Evolutionary conservation across 2,797 vertebrate genomes (phyloP).

Genomic region (Vespertilio murinus): DNA sequence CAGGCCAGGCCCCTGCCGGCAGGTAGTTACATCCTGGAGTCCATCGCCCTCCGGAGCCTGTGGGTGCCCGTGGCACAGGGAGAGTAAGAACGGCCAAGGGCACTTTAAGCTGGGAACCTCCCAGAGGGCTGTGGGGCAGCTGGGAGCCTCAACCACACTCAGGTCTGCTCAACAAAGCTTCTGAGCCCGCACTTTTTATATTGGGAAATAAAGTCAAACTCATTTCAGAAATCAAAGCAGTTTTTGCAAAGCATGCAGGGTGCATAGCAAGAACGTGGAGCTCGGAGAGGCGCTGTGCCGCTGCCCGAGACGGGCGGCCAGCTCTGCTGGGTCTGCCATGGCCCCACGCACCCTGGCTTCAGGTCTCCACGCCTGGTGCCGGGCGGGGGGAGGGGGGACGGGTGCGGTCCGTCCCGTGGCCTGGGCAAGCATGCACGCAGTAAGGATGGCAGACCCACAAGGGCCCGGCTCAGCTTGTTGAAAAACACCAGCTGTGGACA

Average conservation of each 20-base stretch:
- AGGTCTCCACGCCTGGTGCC: accelerated
- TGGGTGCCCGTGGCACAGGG: not conserved
- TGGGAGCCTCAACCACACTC: not conserved
- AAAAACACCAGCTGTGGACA: not conserved
- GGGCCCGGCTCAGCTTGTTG: not conserved
- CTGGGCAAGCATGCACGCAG: not conserved
- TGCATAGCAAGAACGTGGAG: not conserved
- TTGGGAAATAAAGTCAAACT: not conserved
- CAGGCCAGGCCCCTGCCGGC: not conserved
- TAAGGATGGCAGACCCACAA: too few relatives aligned
- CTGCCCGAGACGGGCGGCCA: not conserved
- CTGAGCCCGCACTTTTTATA: not conserved
- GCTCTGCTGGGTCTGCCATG: accelerated
- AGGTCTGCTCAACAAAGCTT: not conserved
- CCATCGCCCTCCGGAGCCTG: not conserved
- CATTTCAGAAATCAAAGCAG: not conserved
- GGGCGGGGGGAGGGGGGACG: too few relatives aligned
- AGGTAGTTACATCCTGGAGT: not conserved
- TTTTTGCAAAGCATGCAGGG: not conserved
- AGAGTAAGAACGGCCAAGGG: not conserved
- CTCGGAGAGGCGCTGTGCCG: not conserved
- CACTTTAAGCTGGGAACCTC: not conserved
- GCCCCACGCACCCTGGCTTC: too few relatives aligned
- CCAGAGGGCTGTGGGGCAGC: not conserved
- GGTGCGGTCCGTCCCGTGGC: not conserved